Evolutionary conservation across 2,888 invertebrate genomes (phyloP).

Genomic region (Leptura quadrifasciata): DNA sequence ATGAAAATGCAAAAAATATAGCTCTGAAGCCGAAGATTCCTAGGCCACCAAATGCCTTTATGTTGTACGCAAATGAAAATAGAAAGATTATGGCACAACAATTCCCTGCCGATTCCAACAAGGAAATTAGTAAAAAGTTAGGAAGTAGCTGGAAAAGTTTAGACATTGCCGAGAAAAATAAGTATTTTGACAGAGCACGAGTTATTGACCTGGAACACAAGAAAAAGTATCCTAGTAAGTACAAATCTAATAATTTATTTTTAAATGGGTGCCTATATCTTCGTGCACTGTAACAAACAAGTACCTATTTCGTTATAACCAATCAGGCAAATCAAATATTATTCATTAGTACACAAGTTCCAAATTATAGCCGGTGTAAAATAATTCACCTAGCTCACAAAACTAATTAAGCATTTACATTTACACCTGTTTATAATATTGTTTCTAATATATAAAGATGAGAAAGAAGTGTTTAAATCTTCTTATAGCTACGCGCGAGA

Average conservation of each 20-base stretch:
- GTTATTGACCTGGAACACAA: slow-evolving; percentile 78
- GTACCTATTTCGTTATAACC: no score
- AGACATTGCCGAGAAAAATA: slow-evolving; percentile 75
- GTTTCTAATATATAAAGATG: no score
- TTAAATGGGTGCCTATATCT: no score
- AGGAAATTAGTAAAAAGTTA: slow-evolving; percentile 78
- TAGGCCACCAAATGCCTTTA: slow-evolving; percentile 80
- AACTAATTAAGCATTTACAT: no score
- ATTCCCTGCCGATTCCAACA: slow-evolving; percentile 78
- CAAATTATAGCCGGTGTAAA: no score
- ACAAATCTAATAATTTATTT: not conserved
- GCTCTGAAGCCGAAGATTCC: slow-evolving; percentile 73
- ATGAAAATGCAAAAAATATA: slow-evolving; percentile 38
- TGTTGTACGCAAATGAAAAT: slow-evolving; percentile 80
- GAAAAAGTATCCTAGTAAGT: slow-evolving; percentile 78
- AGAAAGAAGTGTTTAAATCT: no score
- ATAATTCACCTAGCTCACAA: no score
- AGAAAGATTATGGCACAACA: slow-evolving; percentile 76
- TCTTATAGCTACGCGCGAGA: no score
- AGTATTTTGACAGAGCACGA: slow-evolving; percentile 76
- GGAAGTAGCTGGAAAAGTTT: slow-evolving; percentile 78
- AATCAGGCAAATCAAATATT: no score
- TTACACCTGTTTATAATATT: no score
- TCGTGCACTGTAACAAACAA: no score
- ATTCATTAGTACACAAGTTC: no score